phyloP scores from a whole-genome alignment of 2,113 vertebrate genomes.

The Origma solitaria region DNA sequence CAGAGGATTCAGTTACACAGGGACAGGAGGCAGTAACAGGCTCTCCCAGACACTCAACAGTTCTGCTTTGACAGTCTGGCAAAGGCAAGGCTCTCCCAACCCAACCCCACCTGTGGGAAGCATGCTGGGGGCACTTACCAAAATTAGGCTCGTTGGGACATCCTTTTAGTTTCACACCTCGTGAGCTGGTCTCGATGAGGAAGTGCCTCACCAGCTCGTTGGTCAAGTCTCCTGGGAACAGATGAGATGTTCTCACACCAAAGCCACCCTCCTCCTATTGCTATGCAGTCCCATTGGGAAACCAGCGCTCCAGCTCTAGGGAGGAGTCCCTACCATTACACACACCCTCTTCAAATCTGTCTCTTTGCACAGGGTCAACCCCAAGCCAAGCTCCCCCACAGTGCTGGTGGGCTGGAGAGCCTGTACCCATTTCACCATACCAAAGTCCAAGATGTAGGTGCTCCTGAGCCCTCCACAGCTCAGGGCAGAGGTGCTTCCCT shows the following conservation, averaged over 20 bases:
- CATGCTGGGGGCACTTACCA: conserved; percentile 60
- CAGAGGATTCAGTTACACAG: neutral
- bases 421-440: neutral
- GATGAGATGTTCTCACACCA: neutral
- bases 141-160: conserved; percentile 97
- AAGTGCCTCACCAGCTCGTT: conserved; percentile 97
- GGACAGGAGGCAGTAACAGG: neutral
- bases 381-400: neutral
- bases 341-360: neutral
- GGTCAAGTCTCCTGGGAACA: conserved; percentile 79
- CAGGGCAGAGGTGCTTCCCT: neutral
- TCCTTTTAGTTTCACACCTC: conserved; percentile 97
- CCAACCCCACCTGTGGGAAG: accelerated
- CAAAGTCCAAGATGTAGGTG: neutral
- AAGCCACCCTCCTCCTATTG: neutral
- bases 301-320: neutral
- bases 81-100: neutral
- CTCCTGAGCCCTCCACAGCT: neutral
- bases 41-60: neutral
- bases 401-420: neutral
- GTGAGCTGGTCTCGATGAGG: conserved; percentile 94
- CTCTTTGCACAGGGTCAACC: neutral
- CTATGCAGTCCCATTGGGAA: neutral
- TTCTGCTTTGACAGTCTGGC: neutral
- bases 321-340: neutral